A percentile compares a stretch with the other conserved stretches of the same genome.
Conservation (phyloP, 1,140 invertebrate genomes). For the Rhagoletis pomonella region DNA sequence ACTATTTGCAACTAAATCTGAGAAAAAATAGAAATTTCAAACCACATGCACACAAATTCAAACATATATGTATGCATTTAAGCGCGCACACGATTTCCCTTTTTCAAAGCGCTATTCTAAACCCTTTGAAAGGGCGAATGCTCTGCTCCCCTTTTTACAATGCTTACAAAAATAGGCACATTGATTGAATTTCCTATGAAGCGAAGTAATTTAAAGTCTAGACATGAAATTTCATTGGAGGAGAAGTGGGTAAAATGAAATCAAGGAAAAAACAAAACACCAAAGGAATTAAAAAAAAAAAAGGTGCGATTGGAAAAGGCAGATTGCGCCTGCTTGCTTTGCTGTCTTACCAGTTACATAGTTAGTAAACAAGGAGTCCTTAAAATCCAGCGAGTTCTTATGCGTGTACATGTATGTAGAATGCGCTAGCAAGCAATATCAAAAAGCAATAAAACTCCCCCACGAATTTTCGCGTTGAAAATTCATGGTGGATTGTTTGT, state of each 20-base stretch:
- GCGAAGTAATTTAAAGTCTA: conserved; percentile 53
- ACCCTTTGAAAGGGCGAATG: neutral
- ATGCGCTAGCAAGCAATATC: neutral
- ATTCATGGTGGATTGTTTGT: neutral
- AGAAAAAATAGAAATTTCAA: neutral
- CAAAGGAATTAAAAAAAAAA: neutral
- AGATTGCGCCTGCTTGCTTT: too few species aligned
- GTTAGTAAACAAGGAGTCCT: conserved; percentile 38
- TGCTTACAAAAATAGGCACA: conserved; percentile 20
- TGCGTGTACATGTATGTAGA: neutral
- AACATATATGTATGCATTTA: neutral
- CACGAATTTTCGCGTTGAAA: conserved; percentile 37
- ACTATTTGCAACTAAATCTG: neutral
- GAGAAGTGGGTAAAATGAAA: neutral
- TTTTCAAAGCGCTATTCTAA: neutral
- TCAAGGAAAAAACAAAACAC: neutral
- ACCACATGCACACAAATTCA: neutral
- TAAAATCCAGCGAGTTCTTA: neutral
- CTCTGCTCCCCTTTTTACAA: neutral
- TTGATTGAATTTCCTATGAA: conserved; percentile 49
- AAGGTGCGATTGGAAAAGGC: neutral
- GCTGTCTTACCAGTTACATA: neutral
- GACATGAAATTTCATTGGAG: neutral
- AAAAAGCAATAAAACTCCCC: conserved; percentile 50
- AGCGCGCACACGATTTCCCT: conserved; percentile 24